Evolutionary conservation across 2,888 invertebrate species (phyloP), one percentile per base, ranked within the genome.

Genomic region (Leptinotarsa juncta): DNA sequence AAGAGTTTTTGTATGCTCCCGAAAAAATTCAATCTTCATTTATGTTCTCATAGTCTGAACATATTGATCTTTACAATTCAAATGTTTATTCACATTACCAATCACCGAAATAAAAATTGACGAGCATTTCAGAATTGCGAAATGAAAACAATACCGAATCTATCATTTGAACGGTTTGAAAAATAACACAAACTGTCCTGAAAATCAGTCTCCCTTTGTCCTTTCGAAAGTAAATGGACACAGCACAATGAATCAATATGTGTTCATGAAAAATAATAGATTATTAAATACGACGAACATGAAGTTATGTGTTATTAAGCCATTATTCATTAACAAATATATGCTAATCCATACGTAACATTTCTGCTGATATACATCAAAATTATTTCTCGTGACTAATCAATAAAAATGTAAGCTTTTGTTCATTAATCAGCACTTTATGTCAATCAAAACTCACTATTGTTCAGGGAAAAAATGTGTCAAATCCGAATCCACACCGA

Each of bases 231-330:
- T 14, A 14, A 57, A 57, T 57, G 14, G 57, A 57, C 23, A 14
- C 16, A 51, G 3, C 32, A 53, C 53, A 57, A 26, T 57, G 23
- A 23, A 42, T 42, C 42, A 18, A 57, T 55, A 12, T 57, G 10
- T 57, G 15, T 20, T 57, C 57, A 14, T 57, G 15, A 57, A 57
- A 23, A 57, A 57, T 57, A 23, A 57, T 57, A 57, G 20, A 15
- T 57, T 57, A 57, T 57, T 57, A 23, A 57, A 57, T 57, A 57
- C 23, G 57, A 57, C 57, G 57, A 57, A 57, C 23, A 23, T 23
- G 57, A 20, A 53, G 53, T 53, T 53, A 53, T n/a, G 53, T 53
- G n/a, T 10, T 53, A 18, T 53, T 53, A 20, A 23, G 57, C 57
- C 57, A 57, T 57, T 23, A 57, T 57, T 57, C 57, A 23, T 15